Evolutionary conservation across 2,113 vertebrate genomes (phyloP), one percentile per base, ranked within the genome.

Genomic region (Paedocypris sp.): DNA sequence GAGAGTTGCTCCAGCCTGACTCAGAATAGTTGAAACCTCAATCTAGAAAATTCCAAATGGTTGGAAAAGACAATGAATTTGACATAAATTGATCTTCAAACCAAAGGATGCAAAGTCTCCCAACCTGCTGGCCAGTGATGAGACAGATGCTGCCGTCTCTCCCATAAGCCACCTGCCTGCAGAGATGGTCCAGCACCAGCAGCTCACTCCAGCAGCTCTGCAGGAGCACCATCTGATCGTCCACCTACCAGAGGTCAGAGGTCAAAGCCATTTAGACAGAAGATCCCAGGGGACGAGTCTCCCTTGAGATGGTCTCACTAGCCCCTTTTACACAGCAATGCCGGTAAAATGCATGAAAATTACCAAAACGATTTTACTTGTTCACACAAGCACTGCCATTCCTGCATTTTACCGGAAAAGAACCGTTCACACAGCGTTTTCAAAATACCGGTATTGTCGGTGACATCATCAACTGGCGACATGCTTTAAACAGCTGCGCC

Each of bases 171-270:
- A 88, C 84, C 75, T 88, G 87, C 48, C 87, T 78, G 58, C 80
- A 84, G 41, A 88, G 79, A 67, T 88, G 85, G 65, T 88, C 87
- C 62, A 88, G 67, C 20, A 88, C 81, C 28, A 88, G 76, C 52
- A 88, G 75, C 68, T 88, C 87, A 67, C 86, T 88, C 87, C 87
- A 88, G 46, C 86, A 88, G 73, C 78, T 86, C 78, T 88, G 87
- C 60, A 88, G 74, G 19, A 88, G 76, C 33, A 69, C 74, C 87
- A 88, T 88, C 73, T 88, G 86, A 58, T 88, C 87, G 13, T 86
- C 86, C 38, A 88, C 82, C 87, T 88, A 60, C 28, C 28, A 12
- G 36, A 62, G 48, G 32, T 18, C 19, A 41, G 33, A 59, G 45
- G 23, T 12, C 10, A 7, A 29, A 15, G 13, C 13, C 11, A 8